Conservation (phyloP, 2,888 invertebrate species). For the Nephrotoma appendiculata region DNA sequence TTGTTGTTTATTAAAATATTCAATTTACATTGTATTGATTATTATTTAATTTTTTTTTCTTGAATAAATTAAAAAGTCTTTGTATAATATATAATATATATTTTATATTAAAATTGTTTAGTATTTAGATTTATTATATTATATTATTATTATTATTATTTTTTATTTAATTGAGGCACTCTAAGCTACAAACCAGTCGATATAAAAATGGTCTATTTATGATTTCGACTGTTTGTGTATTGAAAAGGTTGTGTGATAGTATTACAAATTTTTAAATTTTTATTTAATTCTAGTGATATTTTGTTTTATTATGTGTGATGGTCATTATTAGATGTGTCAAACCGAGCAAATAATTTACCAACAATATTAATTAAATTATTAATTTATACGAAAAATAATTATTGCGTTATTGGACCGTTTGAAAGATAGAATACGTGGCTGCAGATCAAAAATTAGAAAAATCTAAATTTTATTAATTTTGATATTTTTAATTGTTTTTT, state of each 20-base stretch:
- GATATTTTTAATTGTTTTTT: not conserved
- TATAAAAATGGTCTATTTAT: constrained; percentile 12
- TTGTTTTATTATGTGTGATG: constrained; percentile 13
- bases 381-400: not conserved
- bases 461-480: not conserved
- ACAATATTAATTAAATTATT: not conserved
- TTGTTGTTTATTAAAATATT: not conserved
- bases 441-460: not conserved
- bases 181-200: constrained; percentile 22
- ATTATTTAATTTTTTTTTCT: constrained; percentile 13
- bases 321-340: not conserved
- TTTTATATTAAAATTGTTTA: constrained; percentile 1
- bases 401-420: not conserved
- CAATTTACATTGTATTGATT: constrained; percentile 9
- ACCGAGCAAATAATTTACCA: not conserved
- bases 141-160: constrained; percentile 11
- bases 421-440: not conserved
- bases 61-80: not conserved
- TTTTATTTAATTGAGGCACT: constrained; percentile 19
- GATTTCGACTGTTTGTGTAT: constrained; percentile 7
- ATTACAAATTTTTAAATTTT: not conserved
- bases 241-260: not conserved
- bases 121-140: constrained; percentile 9
- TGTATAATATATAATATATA: not conserved
- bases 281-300: not conserved